Evolutionary conservation across 1,140 invertebrate species (phyloP).

Genomic region (Drosophila obscura): DNA sequence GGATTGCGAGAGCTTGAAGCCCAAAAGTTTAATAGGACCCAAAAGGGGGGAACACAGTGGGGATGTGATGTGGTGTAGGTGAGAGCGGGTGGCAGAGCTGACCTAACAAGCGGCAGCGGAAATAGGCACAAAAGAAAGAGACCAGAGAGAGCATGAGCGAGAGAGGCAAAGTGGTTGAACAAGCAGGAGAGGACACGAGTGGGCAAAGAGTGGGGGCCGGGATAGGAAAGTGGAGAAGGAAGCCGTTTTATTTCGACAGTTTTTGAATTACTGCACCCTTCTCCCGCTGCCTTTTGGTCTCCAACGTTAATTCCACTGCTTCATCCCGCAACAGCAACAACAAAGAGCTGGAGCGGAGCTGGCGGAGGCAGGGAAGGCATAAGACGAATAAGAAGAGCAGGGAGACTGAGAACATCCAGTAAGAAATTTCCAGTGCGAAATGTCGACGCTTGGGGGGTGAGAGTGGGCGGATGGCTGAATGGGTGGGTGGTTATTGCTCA

Average conservation of each 20-base stretch:
- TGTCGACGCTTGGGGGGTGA: slow-evolving; percentile 13
- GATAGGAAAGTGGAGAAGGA: slow-evolving; percentile 48
- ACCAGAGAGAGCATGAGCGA: slow-evolving; percentile 20
- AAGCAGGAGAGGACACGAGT: slow-evolving; percentile 14
- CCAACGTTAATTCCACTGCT: slow-evolving; percentile 32
- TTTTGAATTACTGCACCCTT: slow-evolving; percentile 63
- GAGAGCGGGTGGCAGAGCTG: slow-evolving; percentile 28
- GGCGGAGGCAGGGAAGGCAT: not conserved
- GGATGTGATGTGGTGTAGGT: slow-evolving; percentile 5
- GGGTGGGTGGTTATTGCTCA: slow-evolving; percentile 38
- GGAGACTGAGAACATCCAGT: slow-evolving; percentile 33
- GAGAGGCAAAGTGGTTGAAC: slow-evolving; percentile 34
- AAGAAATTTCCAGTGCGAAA: slow-evolving; percentile 45
- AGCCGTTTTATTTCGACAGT: slow-evolving; percentile 80
- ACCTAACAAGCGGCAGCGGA: slow-evolving; percentile 56
- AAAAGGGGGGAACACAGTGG: slow-evolving; percentile 10
- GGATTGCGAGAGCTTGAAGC: slow-evolving; percentile 52
- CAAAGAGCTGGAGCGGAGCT: not conserved
- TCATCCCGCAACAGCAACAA: slow-evolving; percentile 17
- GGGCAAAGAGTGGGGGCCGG: not conserved
- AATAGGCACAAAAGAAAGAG: slow-evolving; percentile 55
- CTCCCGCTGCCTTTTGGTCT: slow-evolving; percentile 20
- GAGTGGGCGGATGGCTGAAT: slow-evolving; percentile 15
- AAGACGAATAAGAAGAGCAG: slow-evolving; percentile 21
- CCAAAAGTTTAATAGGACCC: slow-evolving; percentile 22